These are phyloP conservation scores for Byasa hedistus DNA, from an alignment of 2,888 invertebrate species.

Conservation along the genomic window DNA sequence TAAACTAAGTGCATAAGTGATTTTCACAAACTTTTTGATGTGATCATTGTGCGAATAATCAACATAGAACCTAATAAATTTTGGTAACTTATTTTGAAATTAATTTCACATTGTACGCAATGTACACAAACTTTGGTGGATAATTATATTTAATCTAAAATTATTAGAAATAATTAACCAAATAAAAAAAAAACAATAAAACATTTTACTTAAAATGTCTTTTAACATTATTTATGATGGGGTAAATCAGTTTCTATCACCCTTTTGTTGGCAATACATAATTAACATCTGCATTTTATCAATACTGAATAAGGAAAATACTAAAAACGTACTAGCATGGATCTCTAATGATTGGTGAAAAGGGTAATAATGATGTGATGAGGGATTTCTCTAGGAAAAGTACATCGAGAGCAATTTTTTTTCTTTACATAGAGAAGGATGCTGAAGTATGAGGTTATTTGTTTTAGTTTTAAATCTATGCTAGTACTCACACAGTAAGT, in stretches of 20 bases:
- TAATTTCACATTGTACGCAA: constrained; percentile 34
- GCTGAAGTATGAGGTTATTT: background rate
- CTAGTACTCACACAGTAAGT: background rate
- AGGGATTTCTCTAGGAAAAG: no score
- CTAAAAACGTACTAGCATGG: constrained; percentile 3
- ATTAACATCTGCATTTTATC: constrained; percentile 24
- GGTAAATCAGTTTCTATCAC: constrained; percentile 37
- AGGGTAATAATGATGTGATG: background rate
- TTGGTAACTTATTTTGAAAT: constrained; percentile 54
- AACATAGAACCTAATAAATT: constrained; percentile 50
- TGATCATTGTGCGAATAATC: constrained; percentile 53
- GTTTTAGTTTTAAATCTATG: background rate
- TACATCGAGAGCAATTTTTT: no score
- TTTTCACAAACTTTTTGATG: constrained; percentile 21
- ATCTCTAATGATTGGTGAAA: background rate
- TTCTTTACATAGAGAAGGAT: background rate
- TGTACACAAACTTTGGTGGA: constrained; percentile 65
- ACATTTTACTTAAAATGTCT: constrained; percentile 55
- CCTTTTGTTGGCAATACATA: constrained; percentile 34
- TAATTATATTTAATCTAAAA: constrained; percentile 60
- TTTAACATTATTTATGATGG: constrained; percentile 52
- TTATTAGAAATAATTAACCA: constrained; percentile 69
- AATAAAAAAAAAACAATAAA: constrained; percentile 64
- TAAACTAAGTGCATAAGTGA: constrained; percentile 12
- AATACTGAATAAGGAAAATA: constrained; percentile 22